phyloP scores from a whole-genome alignment of 2,113 vertebrate genomes.

The Trinectes maculatus region DNA sequence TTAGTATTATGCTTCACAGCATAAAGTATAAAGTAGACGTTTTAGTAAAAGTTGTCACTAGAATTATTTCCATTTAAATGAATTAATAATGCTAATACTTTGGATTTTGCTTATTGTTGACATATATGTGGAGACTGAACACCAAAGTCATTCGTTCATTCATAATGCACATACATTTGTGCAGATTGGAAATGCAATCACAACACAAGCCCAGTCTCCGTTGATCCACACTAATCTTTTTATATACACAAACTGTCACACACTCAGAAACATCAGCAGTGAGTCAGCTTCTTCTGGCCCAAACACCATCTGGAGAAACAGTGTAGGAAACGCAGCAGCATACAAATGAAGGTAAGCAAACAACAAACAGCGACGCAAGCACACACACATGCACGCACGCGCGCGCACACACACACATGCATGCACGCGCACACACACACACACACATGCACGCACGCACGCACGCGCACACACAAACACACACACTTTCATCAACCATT shows the following conservation, averaged over 20 bases:
- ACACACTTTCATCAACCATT: slow-evolving; percentile 37
- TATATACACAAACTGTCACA: slow-evolving; percentile 3
- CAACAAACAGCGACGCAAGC: no score
- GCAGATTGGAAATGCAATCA: neutral
- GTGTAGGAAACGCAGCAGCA: slow-evolving; percentile 10
- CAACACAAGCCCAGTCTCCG: neutral
- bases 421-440: neutral
- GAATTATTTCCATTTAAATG: no score
- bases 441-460: slow-evolving; percentile 2
- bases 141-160: no score
- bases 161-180: no score
- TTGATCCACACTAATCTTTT: neutral
- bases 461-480: slow-evolving; percentile 17
- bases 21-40: no score
- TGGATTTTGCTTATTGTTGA: no score
- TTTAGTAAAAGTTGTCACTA: no score
- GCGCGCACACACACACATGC: slow-evolving; percentile 9
- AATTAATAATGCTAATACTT: no score
- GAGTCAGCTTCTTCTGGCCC: neutral
- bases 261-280: slow-evolving; percentile 10
- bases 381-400: neutral
- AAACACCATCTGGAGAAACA: slow-evolving; percentile 5
- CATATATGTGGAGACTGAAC: no score
- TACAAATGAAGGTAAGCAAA: slow-evolving; percentile 20
- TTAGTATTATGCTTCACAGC: no score